Evolutionary conservation across 2,113 vertebrate species (phyloP), one percentile per base, ranked within the genome.

Genomic region (Amblyopsis rosae): DNA sequence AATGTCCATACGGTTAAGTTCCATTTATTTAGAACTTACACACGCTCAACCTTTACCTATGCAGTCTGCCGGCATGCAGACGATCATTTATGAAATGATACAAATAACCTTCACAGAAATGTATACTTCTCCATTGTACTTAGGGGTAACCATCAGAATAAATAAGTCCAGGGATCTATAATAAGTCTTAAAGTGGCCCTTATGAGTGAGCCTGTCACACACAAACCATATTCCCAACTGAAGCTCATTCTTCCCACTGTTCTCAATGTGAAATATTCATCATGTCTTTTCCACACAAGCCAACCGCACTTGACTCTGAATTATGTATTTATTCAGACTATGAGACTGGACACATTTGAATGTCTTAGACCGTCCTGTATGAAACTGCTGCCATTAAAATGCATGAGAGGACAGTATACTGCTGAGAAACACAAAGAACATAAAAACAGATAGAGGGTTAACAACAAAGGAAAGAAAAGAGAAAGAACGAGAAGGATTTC

Each of bases 271-370:
- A 82, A 86, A 86, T 84, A 89, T 89, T 81, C 74, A 86, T 84
- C 72, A 64, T 53, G 82, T 79, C 76, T 73, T 83, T 87, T 85
- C 85, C 83, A 79, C 75, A 59, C 80, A 32, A 2, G 62, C 78
- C 82, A 84, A 73, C 74, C 73, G 62, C 62, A 50, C 64, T 72
- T 77, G 82, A 83, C 77, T 85, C 62, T 87, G 76, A 91, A 86
- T 83, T 88, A 89, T 89, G 85, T 45, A 91, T 89, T 86, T 84
- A 81, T 87, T 89, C 84, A 67, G 69, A 50, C 57, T 54, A 57
- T 68, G 70, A 12, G 9, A 69, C 61, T 33, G 60, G 77, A 76
- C 4, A 33, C 61, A 76, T 82, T 70, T 82, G 64, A 76, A 82
- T 77, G 74, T 65, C 79, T 82, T 67, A 77, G 76, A 79, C 82